phyloP scores from a whole-genome alignment of 2,888 invertebrate species.

The Chrysina gloriosa region DNA sequence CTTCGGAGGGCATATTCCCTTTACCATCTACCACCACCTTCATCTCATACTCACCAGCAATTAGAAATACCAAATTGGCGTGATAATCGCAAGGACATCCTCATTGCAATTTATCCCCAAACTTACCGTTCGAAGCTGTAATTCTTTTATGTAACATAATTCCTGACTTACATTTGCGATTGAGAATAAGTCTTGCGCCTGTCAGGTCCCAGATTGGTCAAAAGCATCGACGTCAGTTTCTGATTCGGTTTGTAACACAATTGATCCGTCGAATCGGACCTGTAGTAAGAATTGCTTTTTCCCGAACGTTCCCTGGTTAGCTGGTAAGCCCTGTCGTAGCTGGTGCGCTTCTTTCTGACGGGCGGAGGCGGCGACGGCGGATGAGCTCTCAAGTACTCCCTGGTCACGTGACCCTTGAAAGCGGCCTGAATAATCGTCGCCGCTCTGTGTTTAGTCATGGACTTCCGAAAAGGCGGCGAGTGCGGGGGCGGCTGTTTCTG shows the following conservation, averaged over 20 bases:
- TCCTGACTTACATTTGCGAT: constrained; percentile 25
- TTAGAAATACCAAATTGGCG: background rate
- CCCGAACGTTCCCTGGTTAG: constrained; percentile 58
- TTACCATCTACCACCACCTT: background rate
- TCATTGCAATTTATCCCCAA: too few species aligned
- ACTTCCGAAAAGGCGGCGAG: background rate
- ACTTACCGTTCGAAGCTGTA: too few species aligned
- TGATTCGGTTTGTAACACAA: constrained; percentile 29
- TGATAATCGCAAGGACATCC: too few species aligned
- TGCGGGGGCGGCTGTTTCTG: background rate
- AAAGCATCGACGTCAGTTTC: constrained; percentile 44
- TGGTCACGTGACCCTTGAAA: constrained; percentile 57
- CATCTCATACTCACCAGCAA: background rate
- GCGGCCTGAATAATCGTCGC: constrained; percentile 62
- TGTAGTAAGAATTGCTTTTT: constrained; percentile 60
- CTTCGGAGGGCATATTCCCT: too few species aligned
- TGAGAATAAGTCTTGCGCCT: constrained; percentile 10
- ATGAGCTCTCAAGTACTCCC: constrained; percentile 55
- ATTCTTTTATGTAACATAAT: too few species aligned
- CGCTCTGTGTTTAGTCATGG: constrained; percentile 57
- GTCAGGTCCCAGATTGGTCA: constrained; percentile 24
- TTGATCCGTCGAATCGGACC: constrained; percentile 65
- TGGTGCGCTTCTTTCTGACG: constrained; percentile 33
- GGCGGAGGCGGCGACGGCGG: constrained; percentile 43
- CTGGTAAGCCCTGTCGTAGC: constrained; percentile 51